These are phyloP conservation scores for Pteromalus puparum DNA, from an alignment of 1,140 invertebrate genomes.

Conservation along the genomic window DNA sequence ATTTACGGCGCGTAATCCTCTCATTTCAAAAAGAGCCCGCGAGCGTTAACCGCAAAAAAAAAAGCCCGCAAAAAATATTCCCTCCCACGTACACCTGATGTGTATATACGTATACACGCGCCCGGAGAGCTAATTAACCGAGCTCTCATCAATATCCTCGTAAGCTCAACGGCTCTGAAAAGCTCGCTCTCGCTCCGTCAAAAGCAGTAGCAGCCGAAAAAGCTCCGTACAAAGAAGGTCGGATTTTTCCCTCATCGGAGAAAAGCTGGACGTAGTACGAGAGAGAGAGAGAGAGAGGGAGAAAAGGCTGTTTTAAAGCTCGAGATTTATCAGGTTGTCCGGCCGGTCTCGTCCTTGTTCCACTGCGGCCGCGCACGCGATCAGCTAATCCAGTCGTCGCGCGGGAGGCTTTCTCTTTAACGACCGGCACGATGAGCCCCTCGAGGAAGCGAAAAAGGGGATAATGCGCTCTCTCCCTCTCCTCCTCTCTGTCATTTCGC, in stretches of 20 bases:
- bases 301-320: background rate
- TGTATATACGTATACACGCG: no score
- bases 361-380: conserved; percentile 31
- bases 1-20: no score
- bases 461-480: background rate
- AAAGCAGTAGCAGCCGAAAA: background rate
- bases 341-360: conserved; percentile 20
- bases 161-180: background rate
- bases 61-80: no score
- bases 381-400: conserved; percentile 35
- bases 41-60: no score
- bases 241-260: background rate
- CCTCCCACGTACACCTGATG: no score
- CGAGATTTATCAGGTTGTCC: background rate
- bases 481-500: background rate
- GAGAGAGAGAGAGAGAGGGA: no score
- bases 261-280: no score
- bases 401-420: background rate
- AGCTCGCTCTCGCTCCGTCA: background rate
- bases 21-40: no score
- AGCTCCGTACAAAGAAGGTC: background rate
- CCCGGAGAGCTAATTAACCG: background rate
- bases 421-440: conserved; percentile 8
- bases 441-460: background rate
- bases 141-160: background rate